phyloP scores from a whole-genome alignment of 2,797 vertebrate species.

The Astyanax mexicanus region DNA sequence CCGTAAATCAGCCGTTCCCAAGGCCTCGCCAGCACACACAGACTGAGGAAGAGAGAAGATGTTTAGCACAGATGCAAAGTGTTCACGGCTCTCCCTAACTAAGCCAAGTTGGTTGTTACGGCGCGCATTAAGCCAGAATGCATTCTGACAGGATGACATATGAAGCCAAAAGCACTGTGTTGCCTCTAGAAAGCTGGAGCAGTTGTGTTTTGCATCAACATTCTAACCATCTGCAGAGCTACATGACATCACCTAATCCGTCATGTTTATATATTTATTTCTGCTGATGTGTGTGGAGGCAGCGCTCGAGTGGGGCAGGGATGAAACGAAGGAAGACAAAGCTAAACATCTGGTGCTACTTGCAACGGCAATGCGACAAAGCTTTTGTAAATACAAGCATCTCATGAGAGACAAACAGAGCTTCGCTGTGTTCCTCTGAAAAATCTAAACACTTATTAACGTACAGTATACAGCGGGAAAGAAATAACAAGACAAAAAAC shows the following conservation, averaged over 20 bases:
- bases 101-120: slow-evolving; percentile 45
- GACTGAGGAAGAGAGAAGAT: slow-evolving; percentile 17
- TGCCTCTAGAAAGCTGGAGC: slow-evolving; percentile 36
- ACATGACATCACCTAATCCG: slow-evolving; percentile 53
- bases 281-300: slow-evolving; percentile 49
- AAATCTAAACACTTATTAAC: slow-evolving; percentile 25
- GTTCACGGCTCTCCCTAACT: slow-evolving; percentile 31
- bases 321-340: slow-evolving; percentile 40
- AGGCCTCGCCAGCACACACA: slow-evolving; percentile 8
- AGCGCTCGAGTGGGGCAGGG: slow-evolving; percentile 40
- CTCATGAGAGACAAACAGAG: slow-evolving; percentile 32
- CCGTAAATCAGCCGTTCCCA: not conserved
- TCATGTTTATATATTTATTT: slow-evolving; percentile 60
- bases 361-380: slow-evolving; percentile 37
- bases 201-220: slow-evolving; percentile 43
- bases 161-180: slow-evolving; percentile 36
- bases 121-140: slow-evolving; percentile 40
- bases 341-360: slow-evolving; percentile 63
- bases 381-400: slow-evolving; percentile 42
- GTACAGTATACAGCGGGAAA: slow-evolving; percentile 33
- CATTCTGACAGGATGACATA: slow-evolving; percentile 44
- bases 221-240: slow-evolving; percentile 53
- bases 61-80: slow-evolving; percentile 18
- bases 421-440: not conserved
- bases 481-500: too few species aligned